A percentile compares a stretch with the other conserved stretches of the same genome.
Conservation (phyloP, 2,888 invertebrate species). For the Pollenia griseotomentosa region DNA sequence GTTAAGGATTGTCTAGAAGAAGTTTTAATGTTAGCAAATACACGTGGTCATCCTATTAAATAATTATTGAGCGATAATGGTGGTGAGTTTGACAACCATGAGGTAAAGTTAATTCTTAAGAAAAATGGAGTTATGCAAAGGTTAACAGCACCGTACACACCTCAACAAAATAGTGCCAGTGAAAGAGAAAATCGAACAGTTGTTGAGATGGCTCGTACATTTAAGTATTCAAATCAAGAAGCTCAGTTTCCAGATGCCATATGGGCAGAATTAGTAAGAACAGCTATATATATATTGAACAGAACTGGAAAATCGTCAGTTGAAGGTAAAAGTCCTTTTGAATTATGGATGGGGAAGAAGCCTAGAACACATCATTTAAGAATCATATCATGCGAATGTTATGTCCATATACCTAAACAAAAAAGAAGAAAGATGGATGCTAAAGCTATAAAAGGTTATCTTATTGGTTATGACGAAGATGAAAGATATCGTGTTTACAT, state of each 20-base stretch:
- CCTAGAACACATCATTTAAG: not conserved
- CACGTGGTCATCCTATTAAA: not conserved
- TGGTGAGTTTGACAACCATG: constrained; percentile 56
- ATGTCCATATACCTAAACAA: not conserved
- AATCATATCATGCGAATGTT: constrained; percentile 13
- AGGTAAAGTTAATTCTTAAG: constrained; percentile 24
- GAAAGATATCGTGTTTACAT: constrained; percentile 7
- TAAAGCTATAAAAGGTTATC: too few species aligned
- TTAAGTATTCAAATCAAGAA: not conserved
- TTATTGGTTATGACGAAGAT: not conserved
- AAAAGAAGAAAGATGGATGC: too few species aligned
- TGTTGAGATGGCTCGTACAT: not conserved
- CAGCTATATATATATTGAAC: constrained; percentile 40
- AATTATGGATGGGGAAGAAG: constrained; percentile 15
- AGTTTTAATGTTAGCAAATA: not conserved
- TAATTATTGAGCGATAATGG: constrained; percentile 29
- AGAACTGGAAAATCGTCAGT: not conserved
- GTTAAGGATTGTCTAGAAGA: not conserved
- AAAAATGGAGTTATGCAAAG: constrained; percentile 54
- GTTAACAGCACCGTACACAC: constrained; percentile 64
- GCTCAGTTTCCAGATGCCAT: not conserved
- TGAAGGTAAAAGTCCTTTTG: constrained; percentile 10
- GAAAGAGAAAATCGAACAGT: constrained; percentile 42
- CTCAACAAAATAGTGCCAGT: constrained; percentile 53
- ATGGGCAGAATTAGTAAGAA: constrained; percentile 56